Evolutionary conservation across 2,888 invertebrate species (phyloP), one percentile per base, ranked within the genome.

Genomic region (Biston stratarius): DNA sequence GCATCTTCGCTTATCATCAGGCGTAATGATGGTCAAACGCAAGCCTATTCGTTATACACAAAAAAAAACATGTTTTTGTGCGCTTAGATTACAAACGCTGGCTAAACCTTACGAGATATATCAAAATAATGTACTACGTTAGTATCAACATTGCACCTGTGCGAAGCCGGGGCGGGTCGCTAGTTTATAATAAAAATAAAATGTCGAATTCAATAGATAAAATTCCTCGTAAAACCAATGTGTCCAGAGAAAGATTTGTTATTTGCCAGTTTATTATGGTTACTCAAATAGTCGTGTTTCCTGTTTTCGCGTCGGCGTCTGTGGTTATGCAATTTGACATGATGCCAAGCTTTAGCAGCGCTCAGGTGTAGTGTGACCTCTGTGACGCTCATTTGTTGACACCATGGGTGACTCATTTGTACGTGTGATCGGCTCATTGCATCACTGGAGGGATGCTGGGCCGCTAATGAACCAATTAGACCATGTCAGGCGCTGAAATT

Each of bases 301-400:
- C 92, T 92, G 92, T 92, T 90, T 88, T 87, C 87, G 82, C 83
- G 80, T 81, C 79, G 78, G 76, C 78, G 81, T 77, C 78, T 81
- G 69, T 65, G 80, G 82, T 92, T 92, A 90, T 87, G 91, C 86
- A 91, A 92, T 83, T 91, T 92, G 92, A 88, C 91, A 90, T 73
- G 65, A 70, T 87, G 93, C 93, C 90, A 90, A 88, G 40, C 56
- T 60, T 51, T 40, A 38, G 62, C 14, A 40, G 86, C 88, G 85
- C 80, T 89, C 90, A 92, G 92, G 93, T 91, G 90, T 86, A 71
- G 59, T 64, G 82, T 81, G 86, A 89, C 89, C 89, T 89, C 85
- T 72, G 77, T 80, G 81, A 82, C 80, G 81, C 77, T 72, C 77
- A 80, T 70, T 67, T 70, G 70, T 69, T 70, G 65, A 63, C 66